Conservation (phyloP, 2,888 invertebrate species). For the Drosophila kambysellisi region DNA sequence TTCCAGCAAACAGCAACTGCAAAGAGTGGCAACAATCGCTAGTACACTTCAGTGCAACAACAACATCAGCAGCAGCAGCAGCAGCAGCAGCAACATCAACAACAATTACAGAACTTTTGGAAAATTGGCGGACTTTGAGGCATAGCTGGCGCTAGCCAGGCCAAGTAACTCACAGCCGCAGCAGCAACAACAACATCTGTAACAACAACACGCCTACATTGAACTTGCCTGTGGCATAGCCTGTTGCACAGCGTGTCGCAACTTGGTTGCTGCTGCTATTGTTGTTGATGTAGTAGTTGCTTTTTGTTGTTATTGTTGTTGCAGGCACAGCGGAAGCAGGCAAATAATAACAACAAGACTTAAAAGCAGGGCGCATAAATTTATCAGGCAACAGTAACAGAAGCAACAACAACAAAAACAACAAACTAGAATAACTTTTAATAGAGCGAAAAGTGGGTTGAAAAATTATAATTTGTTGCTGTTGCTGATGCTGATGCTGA, state of each 20-base stretch:
- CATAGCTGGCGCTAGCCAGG: constrained; percentile 47
- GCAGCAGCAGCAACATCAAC: constrained; percentile 40
- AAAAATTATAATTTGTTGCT: constrained; percentile 56
- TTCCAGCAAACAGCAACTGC: constrained; percentile 35
- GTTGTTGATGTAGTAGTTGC: constrained; percentile 24
- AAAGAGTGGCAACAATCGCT: constrained; percentile 52
- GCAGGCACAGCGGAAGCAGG: constrained; percentile 72
- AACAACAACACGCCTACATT: constrained; percentile 46
- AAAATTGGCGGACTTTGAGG: constrained; percentile 46
- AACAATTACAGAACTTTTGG: constrained; percentile 48
- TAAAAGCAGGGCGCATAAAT: constrained; percentile 70
- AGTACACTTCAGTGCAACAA: constrained; percentile 57
- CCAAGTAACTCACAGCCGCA: constrained; percentile 46
- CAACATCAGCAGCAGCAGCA: constrained; percentile 21
- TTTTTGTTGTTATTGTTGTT: constrained; percentile 32
- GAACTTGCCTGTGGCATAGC: constrained; percentile 66
- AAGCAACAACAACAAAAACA: constrained; percentile 47
- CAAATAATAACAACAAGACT: constrained; percentile 68
- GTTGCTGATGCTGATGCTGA: background rate
- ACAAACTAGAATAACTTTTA: constrained; percentile 45
- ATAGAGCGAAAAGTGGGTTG: constrained; percentile 54
- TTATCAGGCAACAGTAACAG: constrained; percentile 38
- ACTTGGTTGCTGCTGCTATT: constrained; percentile 54
- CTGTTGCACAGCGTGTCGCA: constrained; percentile 76
- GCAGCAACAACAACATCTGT: constrained; percentile 7